Conservation (phyloP, 2,888 invertebrate species). For the Ellobium chinense region DNA sequence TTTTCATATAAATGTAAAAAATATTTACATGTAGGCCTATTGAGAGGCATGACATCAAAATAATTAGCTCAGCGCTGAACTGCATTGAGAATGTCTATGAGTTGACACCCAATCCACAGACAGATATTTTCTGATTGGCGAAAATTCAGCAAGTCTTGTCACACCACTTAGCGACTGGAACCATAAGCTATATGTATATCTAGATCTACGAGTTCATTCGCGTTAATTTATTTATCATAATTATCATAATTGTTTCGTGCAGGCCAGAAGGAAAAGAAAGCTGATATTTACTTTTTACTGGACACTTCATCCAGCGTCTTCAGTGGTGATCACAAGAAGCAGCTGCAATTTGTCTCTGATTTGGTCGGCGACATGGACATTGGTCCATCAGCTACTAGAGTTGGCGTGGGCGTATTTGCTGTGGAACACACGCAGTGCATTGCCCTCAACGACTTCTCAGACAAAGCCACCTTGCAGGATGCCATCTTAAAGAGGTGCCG, state of each 20-base stretch:
- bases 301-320: constrained; percentile 45
- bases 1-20: no score
- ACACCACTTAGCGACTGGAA: no score
- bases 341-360: constrained; percentile 54
- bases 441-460: not conserved
- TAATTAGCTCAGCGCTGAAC: no score
- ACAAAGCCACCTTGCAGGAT: not conserved
- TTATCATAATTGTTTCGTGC: not conserved
- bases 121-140: no score
- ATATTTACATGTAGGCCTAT: no score
- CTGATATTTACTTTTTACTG: constrained; percentile 14
- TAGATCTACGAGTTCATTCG: no score
- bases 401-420: constrained; percentile 56
- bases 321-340: constrained; percentile 55
- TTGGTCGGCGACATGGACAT: constrained; percentile 55
- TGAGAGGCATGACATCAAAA: no score
- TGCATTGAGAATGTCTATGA: no score
- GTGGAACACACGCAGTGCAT: not conserved
- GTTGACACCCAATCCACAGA: no score
- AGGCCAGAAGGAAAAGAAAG: not conserved
- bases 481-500: not conserved
- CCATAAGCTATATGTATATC: no score
- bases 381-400: constrained; percentile 49
- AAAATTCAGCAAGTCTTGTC: no score
- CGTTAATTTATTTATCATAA: no score